Percentiles rank a stretch among this genome's conserved stretches.
Evolutionary conservation across 2,888 invertebrate genomes (phyloP).

Genomic region (Machimus atricapillus): DNA sequence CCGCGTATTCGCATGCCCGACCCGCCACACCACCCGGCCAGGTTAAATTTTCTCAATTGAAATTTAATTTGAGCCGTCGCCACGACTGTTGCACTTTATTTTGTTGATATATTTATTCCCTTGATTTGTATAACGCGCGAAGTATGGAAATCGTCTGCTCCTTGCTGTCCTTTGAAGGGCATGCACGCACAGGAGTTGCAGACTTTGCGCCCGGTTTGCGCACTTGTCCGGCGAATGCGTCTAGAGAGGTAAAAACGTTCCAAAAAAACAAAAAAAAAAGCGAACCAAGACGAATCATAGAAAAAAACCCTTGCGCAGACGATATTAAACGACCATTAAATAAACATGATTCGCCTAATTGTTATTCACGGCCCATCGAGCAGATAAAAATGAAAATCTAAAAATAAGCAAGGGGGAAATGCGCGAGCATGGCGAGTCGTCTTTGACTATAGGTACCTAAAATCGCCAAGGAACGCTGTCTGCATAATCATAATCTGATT

Average conservation of each 20-base stretch:
- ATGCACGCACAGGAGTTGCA: not conserved
- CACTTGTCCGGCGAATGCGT: not conserved
- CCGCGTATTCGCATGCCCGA: conserved; percentile 16
- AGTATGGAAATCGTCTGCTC: conserved; percentile 12
- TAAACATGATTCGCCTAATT: conserved; percentile 39
- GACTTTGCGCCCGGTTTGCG: not conserved
- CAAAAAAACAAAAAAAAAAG: not conserved
- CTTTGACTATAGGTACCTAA: conserved; percentile 5
- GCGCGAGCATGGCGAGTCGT: conserved; percentile 14
- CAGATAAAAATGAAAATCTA: conserved; percentile 39
- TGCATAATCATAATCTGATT: conserved; percentile 41
- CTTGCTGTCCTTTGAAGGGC: conserved; percentile 34
- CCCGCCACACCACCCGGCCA: not conserved
- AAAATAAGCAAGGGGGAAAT: conserved; percentile 9
- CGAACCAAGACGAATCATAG: conserved; percentile 23
- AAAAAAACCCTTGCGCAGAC: conserved; percentile 16
- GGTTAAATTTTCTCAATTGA: conserved; percentile 18
- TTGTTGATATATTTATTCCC: not conserved
- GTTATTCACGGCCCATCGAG: conserved; percentile 36
- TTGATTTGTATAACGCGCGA: not conserved
- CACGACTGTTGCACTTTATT: not conserved
- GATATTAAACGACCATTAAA: conserved; percentile 37
- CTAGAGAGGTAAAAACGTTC: not conserved
- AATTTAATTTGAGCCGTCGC: not conserved
- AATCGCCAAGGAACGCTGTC: conserved; percentile 37